These are phyloP conservation scores for Acrocyrtus sp. DNA, from an alignment of 2,888 invertebrate species.

Conservation along the genomic window DNA sequence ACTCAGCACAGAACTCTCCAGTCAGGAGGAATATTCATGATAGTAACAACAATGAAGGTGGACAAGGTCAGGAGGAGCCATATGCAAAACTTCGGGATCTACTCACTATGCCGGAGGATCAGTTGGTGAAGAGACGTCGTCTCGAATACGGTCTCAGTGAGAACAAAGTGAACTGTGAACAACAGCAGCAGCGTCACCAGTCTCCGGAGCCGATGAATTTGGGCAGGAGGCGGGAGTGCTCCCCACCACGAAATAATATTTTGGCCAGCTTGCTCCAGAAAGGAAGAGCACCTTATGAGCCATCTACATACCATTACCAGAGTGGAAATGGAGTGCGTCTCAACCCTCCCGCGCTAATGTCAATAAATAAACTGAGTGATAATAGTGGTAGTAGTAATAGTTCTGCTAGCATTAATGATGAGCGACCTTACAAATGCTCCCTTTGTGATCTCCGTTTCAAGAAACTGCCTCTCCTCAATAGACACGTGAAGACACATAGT, in stretches of 20 bases:
- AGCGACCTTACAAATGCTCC: conserved; percentile 47
- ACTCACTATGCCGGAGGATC: conserved; percentile 45
- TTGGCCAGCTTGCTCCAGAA: conserved; percentile 44
- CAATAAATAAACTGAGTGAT: conserved; percentile 31
- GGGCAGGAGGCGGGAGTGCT: conserved; percentile 24
- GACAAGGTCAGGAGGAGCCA: conserved; percentile 13
- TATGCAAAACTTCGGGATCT: conserved; percentile 45
- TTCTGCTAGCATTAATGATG: conserved; percentile 23
- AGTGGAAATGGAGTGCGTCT: not conserved
- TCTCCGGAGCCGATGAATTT: not conserved
- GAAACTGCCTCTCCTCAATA: conserved; percentile 44
- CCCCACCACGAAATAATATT: conserved; percentile 47
- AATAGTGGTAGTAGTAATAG: conserved; percentile 8
- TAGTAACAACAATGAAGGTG: conserved; percentile 34
- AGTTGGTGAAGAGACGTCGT: conserved; percentile 39
- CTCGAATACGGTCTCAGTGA: conserved; percentile 32
- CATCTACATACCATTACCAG: not conserved
- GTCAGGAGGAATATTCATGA: not conserved
- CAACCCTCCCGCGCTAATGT: conserved; percentile 11
- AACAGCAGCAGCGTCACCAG: conserved; percentile 9
- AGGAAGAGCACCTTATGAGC: conserved; percentile 35
- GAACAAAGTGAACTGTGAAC: conserved; percentile 1
- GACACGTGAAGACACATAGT: conserved; percentile 51
- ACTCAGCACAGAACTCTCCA: no score
- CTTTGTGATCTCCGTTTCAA: conserved; percentile 54